Base-by-base conservation (phyloP, 2,888 invertebrate species). In the Eristalis pertinax region DNA sequence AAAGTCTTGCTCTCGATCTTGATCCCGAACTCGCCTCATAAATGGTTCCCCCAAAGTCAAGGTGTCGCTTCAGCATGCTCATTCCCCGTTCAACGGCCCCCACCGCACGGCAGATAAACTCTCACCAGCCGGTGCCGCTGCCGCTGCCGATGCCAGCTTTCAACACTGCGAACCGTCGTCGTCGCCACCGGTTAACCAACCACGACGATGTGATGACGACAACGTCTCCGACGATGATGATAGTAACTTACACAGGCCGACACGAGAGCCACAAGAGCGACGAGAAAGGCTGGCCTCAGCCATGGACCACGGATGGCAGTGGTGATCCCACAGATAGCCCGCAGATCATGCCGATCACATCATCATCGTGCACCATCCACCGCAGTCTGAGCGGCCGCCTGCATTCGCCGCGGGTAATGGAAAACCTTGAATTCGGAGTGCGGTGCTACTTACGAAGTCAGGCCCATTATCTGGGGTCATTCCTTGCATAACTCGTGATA, bases 281-380 rank as follows among this genome's bases (percentile, higher is more conserved):
- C n/a, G n/a, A n/a, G n/a, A n/a, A n/a, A n/a, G n/a, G n/a, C n/a
- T n/a, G n/a, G 83, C 86, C 83, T 75, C 78, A 83, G 83, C 86
- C 83, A 67, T 75, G 75, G 78, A 56, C 50, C 50, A 26, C 15
- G 60, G 60, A 13, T 60, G 26, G 60, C 26, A 15, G 26, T 72
- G 78, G 78, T 78, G 83, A 86, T 86, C 78, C 70, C 32, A 10
- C 70, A 76, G 82, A 86, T 79, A 86, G 74, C 86, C 86, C 77
- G 74, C 65, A 83, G 86, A 86, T 86, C 83, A 86, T 86, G 82
- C 78, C 83, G 83, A 86, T 82, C 82, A 86, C 78, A 86, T 83
- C 82, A 43, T 83, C 78, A 83, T 83, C 82, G 58, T 86, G 78
- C 78, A 86, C 83, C 74, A 78, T 78, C 72, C 78, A 78, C 62